Percentiles rank a stretch among this genome's conserved stretches.
phyloP scores from a whole-genome alignment of 2,113 vertebrate genomes.

The Leiothrix lutea region DNA sequence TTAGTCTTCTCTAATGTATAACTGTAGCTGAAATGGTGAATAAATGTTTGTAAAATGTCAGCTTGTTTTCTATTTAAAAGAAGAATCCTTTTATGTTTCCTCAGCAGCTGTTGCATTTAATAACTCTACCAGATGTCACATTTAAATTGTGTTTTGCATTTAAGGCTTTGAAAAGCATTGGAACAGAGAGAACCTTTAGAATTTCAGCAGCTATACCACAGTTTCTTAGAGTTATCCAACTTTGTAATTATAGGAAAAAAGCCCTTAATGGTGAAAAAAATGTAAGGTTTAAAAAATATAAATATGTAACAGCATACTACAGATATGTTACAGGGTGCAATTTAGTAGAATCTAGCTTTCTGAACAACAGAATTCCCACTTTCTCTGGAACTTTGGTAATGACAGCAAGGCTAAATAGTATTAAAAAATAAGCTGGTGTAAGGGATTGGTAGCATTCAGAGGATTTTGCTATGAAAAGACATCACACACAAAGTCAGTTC shows the following conservation, averaged over 20 bases:
- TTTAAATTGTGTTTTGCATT: conserved; percentile 15
- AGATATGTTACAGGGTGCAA: not conserved
- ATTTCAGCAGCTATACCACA: not conserved
- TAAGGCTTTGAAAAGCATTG: not conserved
- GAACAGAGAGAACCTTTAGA: not conserved
- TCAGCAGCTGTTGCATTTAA: conserved; percentile 37
- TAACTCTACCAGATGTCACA: conserved; percentile 43
- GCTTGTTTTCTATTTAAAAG: conserved; percentile 15
- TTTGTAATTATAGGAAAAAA: not conserved
- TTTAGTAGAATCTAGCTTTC: not conserved
- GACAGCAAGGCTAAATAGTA: not conserved
- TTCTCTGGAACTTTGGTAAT: not conserved
- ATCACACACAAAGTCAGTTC: not conserved
- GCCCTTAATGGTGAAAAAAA: not conserved
- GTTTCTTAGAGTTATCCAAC: not conserved
- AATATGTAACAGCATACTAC: not conserved
- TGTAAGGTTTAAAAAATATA: not conserved
- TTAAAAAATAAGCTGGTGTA: not conserved
- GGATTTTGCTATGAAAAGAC: not conserved
- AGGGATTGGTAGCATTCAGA: not conserved
- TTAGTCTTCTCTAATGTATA: conserved; percentile 16
- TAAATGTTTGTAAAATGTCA: conserved; percentile 32
- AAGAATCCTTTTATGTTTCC: conserved; percentile 29
- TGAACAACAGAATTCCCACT: not conserved
- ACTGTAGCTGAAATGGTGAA: conserved; percentile 17